These are phyloP conservation scores for Cancer borealis DNA, from an alignment of 2,888 invertebrate species.

Conservation along the genomic window DNA sequence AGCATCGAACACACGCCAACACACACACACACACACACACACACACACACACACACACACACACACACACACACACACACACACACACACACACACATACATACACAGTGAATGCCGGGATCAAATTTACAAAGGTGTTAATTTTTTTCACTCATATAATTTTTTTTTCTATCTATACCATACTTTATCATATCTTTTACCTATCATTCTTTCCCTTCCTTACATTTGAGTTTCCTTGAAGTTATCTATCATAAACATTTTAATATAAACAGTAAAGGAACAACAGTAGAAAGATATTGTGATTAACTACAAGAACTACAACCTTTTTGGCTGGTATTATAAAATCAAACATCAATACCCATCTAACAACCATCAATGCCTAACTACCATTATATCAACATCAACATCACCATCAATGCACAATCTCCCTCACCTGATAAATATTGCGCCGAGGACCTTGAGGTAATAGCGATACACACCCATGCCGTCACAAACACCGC, in stretches of 20 bases:
- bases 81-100: too few species aligned
- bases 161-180: neutral
- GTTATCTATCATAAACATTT: neutral
- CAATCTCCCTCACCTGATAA: neutral
- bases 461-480: neutral
- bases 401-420: neutral
- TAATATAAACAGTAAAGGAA: too few species aligned
- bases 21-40: neutral
- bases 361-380: neutral
- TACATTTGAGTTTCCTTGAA: neutral
- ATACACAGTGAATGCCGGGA: neutral
- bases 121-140: neutral
- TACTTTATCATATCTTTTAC: neutral
- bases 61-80: too few species aligned
- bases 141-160: neutral
- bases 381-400: neutral
- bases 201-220: neutral
- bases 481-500: neutral
- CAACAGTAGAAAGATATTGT: too few species aligned
- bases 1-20: neutral
- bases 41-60: neutral
- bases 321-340: too few species aligned
- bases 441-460: neutral
- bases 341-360: neutral
- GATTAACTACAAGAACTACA: too few species aligned